Percentiles rank a stretch among this genome's conserved stretches.
Evolutionary conservation across 2,888 invertebrate genomes (phyloP).

Genomic region (Rhingia campestris): DNA sequence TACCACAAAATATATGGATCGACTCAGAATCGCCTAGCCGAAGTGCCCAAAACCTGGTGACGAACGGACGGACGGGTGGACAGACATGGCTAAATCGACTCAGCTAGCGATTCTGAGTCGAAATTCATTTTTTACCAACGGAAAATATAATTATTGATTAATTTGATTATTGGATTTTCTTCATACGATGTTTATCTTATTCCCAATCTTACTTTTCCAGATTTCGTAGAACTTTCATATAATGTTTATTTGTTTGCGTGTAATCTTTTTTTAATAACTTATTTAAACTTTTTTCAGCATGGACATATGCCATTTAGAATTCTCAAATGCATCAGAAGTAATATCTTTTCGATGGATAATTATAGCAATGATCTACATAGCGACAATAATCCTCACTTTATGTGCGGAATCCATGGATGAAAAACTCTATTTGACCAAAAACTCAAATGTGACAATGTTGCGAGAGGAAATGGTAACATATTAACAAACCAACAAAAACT

Average conservation of each 20-base stretch:
- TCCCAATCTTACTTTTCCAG: background rate
- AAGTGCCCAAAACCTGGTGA: too few relatives aligned
- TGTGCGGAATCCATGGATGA: slow-evolving; percentile 83
- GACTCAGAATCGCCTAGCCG: too few relatives aligned
- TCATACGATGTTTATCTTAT: too few relatives aligned
- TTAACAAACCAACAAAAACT: background rate
- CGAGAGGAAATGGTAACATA: slow-evolving; percentile 81
- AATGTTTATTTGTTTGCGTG: background rate
- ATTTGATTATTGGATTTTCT: too few relatives aligned
- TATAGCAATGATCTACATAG: slow-evolving; percentile 83
- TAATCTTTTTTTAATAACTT: background rate
- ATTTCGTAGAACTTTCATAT: too few relatives aligned
- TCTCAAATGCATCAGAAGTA: slow-evolving; percentile 81
- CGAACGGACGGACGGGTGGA: too few relatives aligned
- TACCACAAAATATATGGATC: too few relatives aligned
- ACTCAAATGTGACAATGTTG: slow-evolving; percentile 80
- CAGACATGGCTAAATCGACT: too few relatives aligned
- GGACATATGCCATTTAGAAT: slow-evolving; percentile 82
- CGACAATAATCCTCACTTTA: slow-evolving; percentile 82
- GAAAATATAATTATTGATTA: too few relatives aligned
- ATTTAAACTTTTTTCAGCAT: slow-evolving; percentile 77
- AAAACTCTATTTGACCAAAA: slow-evolving; percentile 80
- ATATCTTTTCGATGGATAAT: slow-evolving; percentile 83
- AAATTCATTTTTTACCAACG: too few relatives aligned
- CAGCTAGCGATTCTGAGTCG: too few relatives aligned